Percentiles rank a stretch among this genome's conserved stretches.
phyloP scores from a whole-genome alignment of 2,888 invertebrate genomes.

The Orthonychiurus folsomi region DNA sequence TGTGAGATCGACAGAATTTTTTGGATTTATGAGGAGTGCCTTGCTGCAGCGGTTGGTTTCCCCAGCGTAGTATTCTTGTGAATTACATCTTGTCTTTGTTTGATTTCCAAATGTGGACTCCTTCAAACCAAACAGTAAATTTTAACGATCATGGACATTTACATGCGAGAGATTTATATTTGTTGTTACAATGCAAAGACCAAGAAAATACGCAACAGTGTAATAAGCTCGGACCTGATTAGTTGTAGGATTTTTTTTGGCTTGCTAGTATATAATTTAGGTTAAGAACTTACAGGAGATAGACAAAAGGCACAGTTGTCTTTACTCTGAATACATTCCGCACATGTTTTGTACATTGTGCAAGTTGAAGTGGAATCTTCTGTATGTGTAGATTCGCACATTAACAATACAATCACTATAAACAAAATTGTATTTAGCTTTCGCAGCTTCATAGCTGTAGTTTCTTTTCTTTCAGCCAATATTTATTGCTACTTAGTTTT shows the following conservation, averaged over 20 bases:
- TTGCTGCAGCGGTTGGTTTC: neutral
- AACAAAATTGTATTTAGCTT: neutral
- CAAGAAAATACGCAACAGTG: neutral
- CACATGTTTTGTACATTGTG: neutral
- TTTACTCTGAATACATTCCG: neutral
- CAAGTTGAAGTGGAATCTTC: neutral
- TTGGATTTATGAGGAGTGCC: neutral
- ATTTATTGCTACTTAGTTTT: neutral
- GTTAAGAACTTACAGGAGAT: constrained; percentile 6
- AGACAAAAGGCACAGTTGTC: constrained; percentile 9
- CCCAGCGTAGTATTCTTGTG: neutral
- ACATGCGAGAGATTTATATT: neutral
- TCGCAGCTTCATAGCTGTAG: neutral
- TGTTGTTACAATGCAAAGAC: neutral
- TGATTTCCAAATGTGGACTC: neutral
- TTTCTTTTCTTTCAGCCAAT: neutral
- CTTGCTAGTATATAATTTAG: neutral
- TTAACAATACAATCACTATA: neutral
- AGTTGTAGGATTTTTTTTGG: too few species aligned
- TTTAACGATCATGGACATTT: too few species aligned
- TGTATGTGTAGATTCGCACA: neutral
- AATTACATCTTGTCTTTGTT: neutral
- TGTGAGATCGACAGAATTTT: too few species aligned
- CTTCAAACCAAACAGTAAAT: too few species aligned
- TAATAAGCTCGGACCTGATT: too few species aligned